These are phyloP conservation scores for Prolemur simus DNA, from an alignment of 2,113 vertebrate genomes.

Conservation along the genomic window DNA sequence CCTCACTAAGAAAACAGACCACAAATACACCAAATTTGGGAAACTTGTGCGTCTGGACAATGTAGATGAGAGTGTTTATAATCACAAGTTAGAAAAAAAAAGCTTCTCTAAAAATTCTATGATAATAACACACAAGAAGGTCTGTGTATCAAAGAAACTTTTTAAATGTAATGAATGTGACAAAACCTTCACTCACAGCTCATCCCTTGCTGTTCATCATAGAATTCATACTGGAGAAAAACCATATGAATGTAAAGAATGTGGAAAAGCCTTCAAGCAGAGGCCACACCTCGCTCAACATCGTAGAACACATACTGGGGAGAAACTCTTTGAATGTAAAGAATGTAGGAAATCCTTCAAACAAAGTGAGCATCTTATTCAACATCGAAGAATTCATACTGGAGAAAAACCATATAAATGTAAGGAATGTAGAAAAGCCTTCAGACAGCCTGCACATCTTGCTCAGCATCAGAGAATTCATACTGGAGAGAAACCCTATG, in stretches of 20 bases:
- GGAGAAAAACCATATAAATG: conserved; percentile 63
- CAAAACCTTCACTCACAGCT: conserved; percentile 74
- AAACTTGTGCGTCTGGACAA: not conserved
- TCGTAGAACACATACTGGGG: conserved; percentile 62
- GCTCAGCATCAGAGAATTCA: conserved; percentile 61
- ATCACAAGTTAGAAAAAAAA: conserved; percentile 51
- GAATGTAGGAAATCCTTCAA: conserved; percentile 72
- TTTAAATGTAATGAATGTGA: conserved; percentile 76
- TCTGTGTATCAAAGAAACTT: conserved; percentile 64
- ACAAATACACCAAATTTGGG: not conserved
- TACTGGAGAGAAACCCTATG: conserved; percentile 64
- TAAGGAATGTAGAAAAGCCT: conserved; percentile 61
- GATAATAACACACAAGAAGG: conserved; percentile 62
- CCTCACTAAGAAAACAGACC: not conserved
- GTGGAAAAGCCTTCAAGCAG: conserved; percentile 75
- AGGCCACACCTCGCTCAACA: conserved; percentile 71
- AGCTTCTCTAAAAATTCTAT: conserved; percentile 35
- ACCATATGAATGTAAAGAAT: conserved; percentile 65
- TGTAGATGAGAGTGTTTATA: conserved; percentile 58
- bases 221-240: conserved; percentile 77
- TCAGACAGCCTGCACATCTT: conserved; percentile 63
- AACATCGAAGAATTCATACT: conserved; percentile 69
- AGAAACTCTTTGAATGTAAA: conserved; percentile 74
- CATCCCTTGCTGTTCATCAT: conserved; percentile 71
- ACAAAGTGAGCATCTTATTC: conserved; percentile 69